These are phyloP conservation scores for Semnopithecus entellus DNA, from an alignment of 2,113 vertebrate species.

Conservation along the genomic window DNA sequence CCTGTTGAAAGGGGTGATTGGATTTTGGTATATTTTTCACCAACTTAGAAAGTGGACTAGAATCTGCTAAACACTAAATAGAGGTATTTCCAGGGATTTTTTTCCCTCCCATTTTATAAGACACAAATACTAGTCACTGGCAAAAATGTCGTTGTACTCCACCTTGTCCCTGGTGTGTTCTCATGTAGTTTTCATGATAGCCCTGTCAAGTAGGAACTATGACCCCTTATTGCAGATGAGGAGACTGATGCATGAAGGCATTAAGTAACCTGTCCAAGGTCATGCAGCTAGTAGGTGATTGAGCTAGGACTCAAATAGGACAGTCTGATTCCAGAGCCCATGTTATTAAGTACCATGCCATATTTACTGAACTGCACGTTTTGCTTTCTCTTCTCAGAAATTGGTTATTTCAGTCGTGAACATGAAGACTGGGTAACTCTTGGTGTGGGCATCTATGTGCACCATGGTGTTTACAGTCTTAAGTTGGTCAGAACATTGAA, in stretches of 20 bases:
- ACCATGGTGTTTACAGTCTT: background rate
- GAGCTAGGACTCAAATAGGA: background rate
- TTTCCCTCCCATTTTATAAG: background rate
- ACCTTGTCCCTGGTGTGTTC: background rate
- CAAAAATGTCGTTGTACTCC: background rate
- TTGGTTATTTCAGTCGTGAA: background rate
- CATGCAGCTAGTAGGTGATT: background rate
- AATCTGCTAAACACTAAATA: background rate
- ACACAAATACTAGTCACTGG: background rate
- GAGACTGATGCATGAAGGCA: background rate
- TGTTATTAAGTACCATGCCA: background rate
- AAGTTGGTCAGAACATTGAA: background rate
- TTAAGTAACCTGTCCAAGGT: background rate
- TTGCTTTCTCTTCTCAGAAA: background rate
- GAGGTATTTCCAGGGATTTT: background rate
- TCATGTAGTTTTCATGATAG: background rate
- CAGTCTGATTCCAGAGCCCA: background rate
- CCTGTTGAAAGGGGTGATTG: background rate
- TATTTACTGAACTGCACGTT: background rate
- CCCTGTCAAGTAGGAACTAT: background rate
- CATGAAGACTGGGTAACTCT: background rate
- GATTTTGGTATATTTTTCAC: background rate
- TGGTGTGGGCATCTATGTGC: background rate
- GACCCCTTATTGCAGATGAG: background rate
- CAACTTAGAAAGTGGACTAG: background rate